These are phyloP conservation scores for Dinomys branickii DNA, from an alignment of 2,113 vertebrate species.

Conservation along the genomic window DNA sequence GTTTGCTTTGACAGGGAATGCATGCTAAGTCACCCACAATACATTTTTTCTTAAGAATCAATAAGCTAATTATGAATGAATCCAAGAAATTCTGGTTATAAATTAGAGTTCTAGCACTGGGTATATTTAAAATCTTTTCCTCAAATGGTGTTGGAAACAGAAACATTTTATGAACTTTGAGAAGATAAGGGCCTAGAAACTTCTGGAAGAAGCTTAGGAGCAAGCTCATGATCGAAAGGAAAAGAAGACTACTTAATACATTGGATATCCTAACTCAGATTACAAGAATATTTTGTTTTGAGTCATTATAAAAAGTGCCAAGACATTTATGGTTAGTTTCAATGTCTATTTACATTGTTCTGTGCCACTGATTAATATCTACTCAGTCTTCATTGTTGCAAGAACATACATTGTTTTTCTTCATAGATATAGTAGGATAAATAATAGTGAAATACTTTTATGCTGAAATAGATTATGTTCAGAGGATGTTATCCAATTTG, in stretches of 20 bases:
- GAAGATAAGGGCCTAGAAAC: background rate
- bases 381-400: background rate
- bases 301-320: background rate
- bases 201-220: background rate
- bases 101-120: background rate
- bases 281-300: background rate
- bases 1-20: background rate
- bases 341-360: background rate
- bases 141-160: background rate
- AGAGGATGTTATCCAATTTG: background rate
- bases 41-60: background rate
- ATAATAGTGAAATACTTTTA: background rate
- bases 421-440: background rate
- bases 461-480: background rate
- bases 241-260: background rate
- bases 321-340: background rate
- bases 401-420: background rate
- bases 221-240: background rate
- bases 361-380: background rate
- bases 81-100: background rate
- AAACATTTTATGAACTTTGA: background rate
- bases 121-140: background rate
- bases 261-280: background rate
- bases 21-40: background rate
- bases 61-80: background rate